Base-by-base conservation (phyloP, 2,113 vertebrate genomes). In the Maccullochella peelii region DNA sequence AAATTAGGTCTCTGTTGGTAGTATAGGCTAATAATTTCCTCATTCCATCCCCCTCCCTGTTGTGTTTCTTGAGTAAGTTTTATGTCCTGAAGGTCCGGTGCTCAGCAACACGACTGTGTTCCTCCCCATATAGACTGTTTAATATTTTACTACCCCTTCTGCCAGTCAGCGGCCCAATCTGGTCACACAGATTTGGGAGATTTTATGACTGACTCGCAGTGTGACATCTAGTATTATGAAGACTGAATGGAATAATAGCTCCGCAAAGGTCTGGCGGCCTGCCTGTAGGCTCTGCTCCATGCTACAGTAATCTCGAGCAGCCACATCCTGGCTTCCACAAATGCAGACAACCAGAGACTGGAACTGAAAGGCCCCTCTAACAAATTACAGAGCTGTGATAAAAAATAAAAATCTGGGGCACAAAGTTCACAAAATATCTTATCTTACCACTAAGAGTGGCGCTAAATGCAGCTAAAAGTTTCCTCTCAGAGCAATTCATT, bases 1-100 rank as follows among this genome's bases (percentile, higher is more conserved):
- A 87, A 92, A 91, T 91, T 81, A 88, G 72, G 44, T 88, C 82
- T 92, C 83, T 72, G 69, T 79, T 85, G 75, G 84, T 87, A 80
- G 77, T 76, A 83, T 79, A 23, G 87, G 85, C 77, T 94, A 93
- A 94, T 95, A 90, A 94, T 91, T 84, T 88, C 61, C 50, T 79
- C 36, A 57, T 84, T 83, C 85, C 52, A 79, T 80, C 80, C 55
- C 79, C 73, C 30, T 86, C 88, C 71, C 40, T 36, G 76, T 49
- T 75, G 50, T 76, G 52, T 50, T 74, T 84, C 61, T 85, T 7
- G 9, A 70, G 69, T 14, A 25, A 20, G 57, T 79, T 82, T 90
- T 40, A 76, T 88, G 88, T 84, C 79, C 81, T 86, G 30, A 91
- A 90, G 88, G 85, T 86, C 75, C 82, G 82, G 30, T 9, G 67